Evolutionary conservation across 2,888 invertebrate species (phyloP), one percentile per base, ranked within the genome.

Genomic region (Drosophila fulvimacula): DNA sequence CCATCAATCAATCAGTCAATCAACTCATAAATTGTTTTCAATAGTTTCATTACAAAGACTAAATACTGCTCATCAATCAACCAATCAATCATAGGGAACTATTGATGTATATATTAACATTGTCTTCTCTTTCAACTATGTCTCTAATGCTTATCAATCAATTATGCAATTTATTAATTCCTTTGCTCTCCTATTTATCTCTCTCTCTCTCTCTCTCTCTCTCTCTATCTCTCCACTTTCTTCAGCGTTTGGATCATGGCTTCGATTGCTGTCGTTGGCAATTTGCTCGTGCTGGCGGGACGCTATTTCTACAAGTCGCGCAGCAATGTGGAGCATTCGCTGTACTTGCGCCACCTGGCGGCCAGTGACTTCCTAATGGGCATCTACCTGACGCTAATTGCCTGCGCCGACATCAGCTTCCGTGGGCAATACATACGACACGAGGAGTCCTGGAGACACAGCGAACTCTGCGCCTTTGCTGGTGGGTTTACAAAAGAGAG

Each of bases 311-410:
- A 93, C 42, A 93, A 93, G 44, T 89, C 91, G n/a, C 93, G 93
- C 60, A 93, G 93, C 80, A 94, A 94, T 77, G 93, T 93, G 4
- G 94, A 94, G 27, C 94, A 95, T 73, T 94, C 95, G 0, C 92
- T 95, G 21, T 95, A 94, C 90, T 93, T 95, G 69, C 93, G 94
- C 76, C 95, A 95, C 83, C 92, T 95, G 77, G 94, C 94, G 1
- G 91, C 94, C 58, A 94, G 95, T 27, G 95, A 95, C 86, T 92
- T 95, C 7, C 90, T 95, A 38, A 95, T 95, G 95, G 94, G 95
- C 19, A 89, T 94, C 41, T 95, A 95, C 89, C 91, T 95, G 61
- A 93, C 95, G 65, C 91, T 94, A 38, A 94, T 95, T 66, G 95
- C 94, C 5, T 91, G 92, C 39, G 93, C 93, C 27, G 95, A 95